Conservation (phyloP, 2,888 invertebrate genomes). For the Caenorhabditis sp. region DNA sequence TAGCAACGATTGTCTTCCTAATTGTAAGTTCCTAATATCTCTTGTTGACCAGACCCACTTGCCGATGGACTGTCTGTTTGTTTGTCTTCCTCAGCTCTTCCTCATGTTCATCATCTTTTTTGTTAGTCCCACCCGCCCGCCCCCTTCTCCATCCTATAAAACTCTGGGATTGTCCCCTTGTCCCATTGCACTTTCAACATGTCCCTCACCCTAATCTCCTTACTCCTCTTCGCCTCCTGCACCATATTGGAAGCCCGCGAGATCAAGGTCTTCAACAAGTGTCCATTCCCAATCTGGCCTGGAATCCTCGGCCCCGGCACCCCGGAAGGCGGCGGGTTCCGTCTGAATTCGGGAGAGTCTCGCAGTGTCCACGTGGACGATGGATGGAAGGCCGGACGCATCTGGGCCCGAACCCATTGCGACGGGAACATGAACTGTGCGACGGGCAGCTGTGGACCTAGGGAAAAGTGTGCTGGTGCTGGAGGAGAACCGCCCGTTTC, state of each 20-base stretch:
- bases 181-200: too few relatives aligned
- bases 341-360: conserved; percentile 62
- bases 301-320: conserved; percentile 68
- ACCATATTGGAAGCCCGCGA: conserved; percentile 33
- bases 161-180: too few relatives aligned
- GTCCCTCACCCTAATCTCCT: too few relatives aligned
- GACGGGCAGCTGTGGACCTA: conserved; percentile 67
- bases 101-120: too few relatives aligned
- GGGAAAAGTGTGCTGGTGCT: conserved; percentile 75
- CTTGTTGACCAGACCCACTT: too few relatives aligned
- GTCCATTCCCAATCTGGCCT: conserved; percentile 74
- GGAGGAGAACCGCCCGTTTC: conserved; percentile 84
- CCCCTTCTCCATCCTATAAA: too few relatives aligned
- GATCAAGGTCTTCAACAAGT: conserved; percentile 72
- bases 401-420: conserved; percentile 74
- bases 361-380: conserved; percentile 62
- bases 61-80: too few relatives aligned
- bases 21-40: too few relatives aligned
- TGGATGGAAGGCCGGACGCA: conserved; percentile 68
- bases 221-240: too few relatives aligned
- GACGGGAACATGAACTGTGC: conserved; percentile 74
- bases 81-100: too few relatives aligned
- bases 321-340: conserved; percentile 69
- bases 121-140: too few relatives aligned
- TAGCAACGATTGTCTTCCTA: too few relatives aligned